Evolutionary conservation across 2,113 vertebrate genomes (phyloP), one percentile per base, ranked within the genome.

Genomic region (Chelonoidis abingdonii): DNA sequence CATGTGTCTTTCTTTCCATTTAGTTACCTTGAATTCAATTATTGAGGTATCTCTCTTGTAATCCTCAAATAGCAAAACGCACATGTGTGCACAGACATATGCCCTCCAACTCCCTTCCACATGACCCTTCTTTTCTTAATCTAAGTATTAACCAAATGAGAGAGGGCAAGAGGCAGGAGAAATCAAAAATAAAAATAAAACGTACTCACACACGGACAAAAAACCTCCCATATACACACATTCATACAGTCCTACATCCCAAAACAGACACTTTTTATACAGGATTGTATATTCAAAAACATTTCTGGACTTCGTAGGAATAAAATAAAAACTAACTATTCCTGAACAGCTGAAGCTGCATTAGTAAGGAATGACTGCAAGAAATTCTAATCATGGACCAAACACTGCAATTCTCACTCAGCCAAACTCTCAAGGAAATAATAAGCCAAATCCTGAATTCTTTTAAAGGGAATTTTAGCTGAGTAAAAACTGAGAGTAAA

Each of bases 271-370:
- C 89, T 94, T 95, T 95, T 97, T 97, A 95, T 95, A 91, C 93
- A 54, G 96, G 96, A 87, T 95, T 92, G 89, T 88, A 75, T 97
- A 97, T 94, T 96, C 94, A 93, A 95, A 96, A 95, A 88, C 95
- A 95, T 92, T 97, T 96, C 86, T 95, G 94, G 89, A 85, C 90
- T 91, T 69, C 85, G 75, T 81, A 86, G 94, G 95, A 87, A 94
- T 24, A 41, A 95, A 87, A 88, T 87, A 92, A 65, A 94, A 90
- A 86, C 87, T 41, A 52, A 80, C 54, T 4, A 5, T 10, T 24
- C 54, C 53, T 11, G 86, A 94, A 54, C 84, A 87, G 16, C 13
- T 47, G 87, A 44, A n/a, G 41, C 38, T 75, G 8, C 31, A 90
- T 88, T 85, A 89, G 84, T 35, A 35, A 62, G 62, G 96, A 91